Evolutionary conservation across 2,888 invertebrate species (phyloP), one percentile per base, ranked within the genome.

Genomic region (Eulithis testata): DNA sequence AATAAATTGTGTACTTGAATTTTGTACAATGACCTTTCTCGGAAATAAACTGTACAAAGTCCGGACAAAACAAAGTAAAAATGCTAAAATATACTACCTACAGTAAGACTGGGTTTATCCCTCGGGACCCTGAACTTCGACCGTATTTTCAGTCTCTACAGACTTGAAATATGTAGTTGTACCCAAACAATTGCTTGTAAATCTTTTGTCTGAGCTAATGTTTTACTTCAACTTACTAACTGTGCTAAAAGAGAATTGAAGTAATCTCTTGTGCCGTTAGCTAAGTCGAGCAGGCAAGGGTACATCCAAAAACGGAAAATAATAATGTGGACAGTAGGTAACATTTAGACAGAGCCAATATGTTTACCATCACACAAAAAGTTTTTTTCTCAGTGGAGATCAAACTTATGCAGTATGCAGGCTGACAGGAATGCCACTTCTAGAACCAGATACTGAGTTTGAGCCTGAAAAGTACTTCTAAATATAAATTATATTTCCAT

Each of bases 121-220:
- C 75, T 7, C 43, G 76, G 68, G 79, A 72, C 54, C 51, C 44
- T 69, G 69, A 78, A 76, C 74, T 75, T 74, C 60, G 64, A 70
- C 72, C 71, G 72, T 72, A 73, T 70, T 73, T 72, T 68, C 58
- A 72, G 65, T 66, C 61, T 67, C 74, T 12, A 54, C 45, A 67
- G 69, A 62, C 67, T 72, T 63, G 70, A 74, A 73, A 67, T 72
- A 68, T 68, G 65, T 71, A 71, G 71, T 74, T 76, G 62, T 70
- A 72, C 61, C 57, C 63, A 69, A 71, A 73, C 69, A 68, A 71
- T 72, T 63, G 67, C 59, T 71, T 63, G 60, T 75, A 63, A 68
- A 72, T 69, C 68, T 69, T 68, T 68, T 63, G 52, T 54, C 60
- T 64, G 65, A 66, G 62, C 61, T 65, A n/a, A 63, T 53, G 61